A percentile compares a stretch with the other conserved stretches of the same genome.
Evolutionary conservation across 2,888 invertebrate species (phyloP).

Genomic region (Opisthograptis luteolata): DNA sequence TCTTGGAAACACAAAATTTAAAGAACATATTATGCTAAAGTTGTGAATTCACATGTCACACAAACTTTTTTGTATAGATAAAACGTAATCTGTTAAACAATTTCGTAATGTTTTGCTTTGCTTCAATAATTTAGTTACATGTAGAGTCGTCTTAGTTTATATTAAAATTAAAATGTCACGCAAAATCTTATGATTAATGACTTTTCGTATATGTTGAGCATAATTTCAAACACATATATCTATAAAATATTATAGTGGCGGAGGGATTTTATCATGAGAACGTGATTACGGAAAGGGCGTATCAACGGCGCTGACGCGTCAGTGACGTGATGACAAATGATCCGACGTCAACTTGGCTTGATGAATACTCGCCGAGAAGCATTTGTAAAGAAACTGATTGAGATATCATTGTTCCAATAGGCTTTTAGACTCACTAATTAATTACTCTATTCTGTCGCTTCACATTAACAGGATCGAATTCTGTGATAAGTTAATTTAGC

Average conservation of each 20-base stretch:
- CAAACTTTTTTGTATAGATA: too few species aligned
- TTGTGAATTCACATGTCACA: too few species aligned
- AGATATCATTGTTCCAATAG: conserved; percentile 23
- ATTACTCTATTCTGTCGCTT: conserved; percentile 14
- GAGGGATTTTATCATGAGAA: conserved; percentile 36
- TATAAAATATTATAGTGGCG: not conserved
- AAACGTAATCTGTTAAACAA: too few species aligned
- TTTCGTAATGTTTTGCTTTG: too few species aligned
- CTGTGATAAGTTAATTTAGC: conserved; percentile 17
- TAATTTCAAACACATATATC: not conserved
- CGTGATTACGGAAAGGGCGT: conserved; percentile 70
- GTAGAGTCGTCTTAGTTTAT: too few species aligned
- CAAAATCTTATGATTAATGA: conserved; percentile 1
- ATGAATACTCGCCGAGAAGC: conserved; percentile 4
- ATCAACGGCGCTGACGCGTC: conserved; percentile 65
- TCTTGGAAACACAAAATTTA: too few species aligned
- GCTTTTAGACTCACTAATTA: conserved; percentile 11
- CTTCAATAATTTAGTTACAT: too few species aligned
- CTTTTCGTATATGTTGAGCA: not conserved
- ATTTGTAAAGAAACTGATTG: conserved; percentile 19
- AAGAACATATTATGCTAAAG: too few species aligned
- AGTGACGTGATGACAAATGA: conserved; percentile 77
- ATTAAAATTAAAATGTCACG: not conserved
- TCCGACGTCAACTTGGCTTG: conserved; percentile 26
- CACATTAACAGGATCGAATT: conserved; percentile 3